A percentile compares a stretch with the other conserved stretches of the same genome.
phyloP scores from a whole-genome alignment of 2,113 vertebrate genomes.

The Daphoenositta chrysoptera region DNA sequence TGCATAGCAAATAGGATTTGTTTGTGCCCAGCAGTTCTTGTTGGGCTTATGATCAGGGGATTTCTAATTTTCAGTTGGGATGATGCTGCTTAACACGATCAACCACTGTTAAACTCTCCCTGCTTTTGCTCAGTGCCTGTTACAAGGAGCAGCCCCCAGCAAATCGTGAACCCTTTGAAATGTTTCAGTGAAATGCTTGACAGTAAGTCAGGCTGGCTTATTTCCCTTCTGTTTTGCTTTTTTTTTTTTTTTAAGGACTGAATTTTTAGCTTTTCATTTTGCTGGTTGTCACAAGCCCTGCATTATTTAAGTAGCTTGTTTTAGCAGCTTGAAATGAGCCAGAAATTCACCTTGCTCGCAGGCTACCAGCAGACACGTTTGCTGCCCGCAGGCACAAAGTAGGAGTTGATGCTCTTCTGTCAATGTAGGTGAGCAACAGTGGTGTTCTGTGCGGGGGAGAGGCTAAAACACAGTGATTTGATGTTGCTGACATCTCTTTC shows the following conservation, averaged over 20 bases:
- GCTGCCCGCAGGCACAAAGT: conserved; percentile 20
- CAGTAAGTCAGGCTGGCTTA: neutral
- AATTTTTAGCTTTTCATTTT: neutral
- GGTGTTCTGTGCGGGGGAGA: neutral
- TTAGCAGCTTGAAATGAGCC: conserved; percentile 22
- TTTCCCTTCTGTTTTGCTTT: neutral
- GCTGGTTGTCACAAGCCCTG: conserved; percentile 14
- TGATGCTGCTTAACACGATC: neutral
- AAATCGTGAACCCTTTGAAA: neutral
- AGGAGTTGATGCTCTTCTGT: conserved; percentile 37
- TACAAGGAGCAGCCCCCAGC: conserved; percentile 7
- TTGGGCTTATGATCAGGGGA: neutral
- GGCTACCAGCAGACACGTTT: conserved; percentile 37
- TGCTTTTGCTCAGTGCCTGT: neutral
- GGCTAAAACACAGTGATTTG: neutral
- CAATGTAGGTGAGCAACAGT: conserved; percentile 4
- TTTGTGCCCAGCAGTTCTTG: neutral
- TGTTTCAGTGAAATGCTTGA: neutral
- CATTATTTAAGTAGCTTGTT: conserved; percentile 58
- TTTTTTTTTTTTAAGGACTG: neutral
- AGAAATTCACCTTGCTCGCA: conserved; percentile 33
- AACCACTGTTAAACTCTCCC: neutral
- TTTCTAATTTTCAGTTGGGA: neutral
- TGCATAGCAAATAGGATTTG: neutral
- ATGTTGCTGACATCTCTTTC: conserved; percentile 35